These are phyloP conservation scores for Drosophila setifemur DNA, from an alignment of 1,140 invertebrate species.

Conservation along the genomic window DNA sequence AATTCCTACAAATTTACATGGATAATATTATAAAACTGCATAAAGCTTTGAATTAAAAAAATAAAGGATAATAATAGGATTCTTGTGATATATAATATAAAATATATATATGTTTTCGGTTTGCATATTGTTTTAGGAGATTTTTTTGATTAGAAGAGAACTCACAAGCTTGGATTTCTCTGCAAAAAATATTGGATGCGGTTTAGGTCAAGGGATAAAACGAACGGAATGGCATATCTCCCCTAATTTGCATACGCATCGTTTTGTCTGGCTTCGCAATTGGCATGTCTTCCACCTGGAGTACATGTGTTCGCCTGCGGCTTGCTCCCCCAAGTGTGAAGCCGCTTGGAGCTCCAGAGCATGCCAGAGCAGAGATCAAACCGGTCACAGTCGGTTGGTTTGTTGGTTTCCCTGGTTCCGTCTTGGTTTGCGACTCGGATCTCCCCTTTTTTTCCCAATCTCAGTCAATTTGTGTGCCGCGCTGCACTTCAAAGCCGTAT, in stretches of 20 bases:
- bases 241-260: conserved; percentile 7
- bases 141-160: too few relatives aligned
- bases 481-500: conserved; percentile 59
- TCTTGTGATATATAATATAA: too few relatives aligned
- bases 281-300: neutral
- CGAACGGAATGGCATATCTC: neutral
- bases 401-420: conserved; percentile 15
- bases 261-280: conserved; percentile 10
- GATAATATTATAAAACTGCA: too few relatives aligned
- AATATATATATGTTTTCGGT: too few relatives aligned
- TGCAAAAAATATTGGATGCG: too few relatives aligned
- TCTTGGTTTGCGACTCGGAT: conserved; percentile 6
- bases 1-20: too few relatives aligned
- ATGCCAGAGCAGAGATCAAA: conserved; percentile 34
- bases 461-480: conserved; percentile 35
- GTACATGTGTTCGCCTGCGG: conserved; percentile 14
- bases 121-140: too few relatives aligned
- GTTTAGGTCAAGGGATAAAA: too few relatives aligned
- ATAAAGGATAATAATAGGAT: too few relatives aligned
- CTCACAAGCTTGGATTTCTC: too few relatives aligned
- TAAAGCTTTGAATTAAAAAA: too few relatives aligned
- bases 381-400: conserved; percentile 33
- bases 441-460: too few relatives aligned
- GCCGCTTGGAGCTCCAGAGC: conserved; percentile 9
- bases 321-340: conserved; percentile 21